Percentiles rank a stretch among this genome's conserved stretches.
Conservation (phyloP, 2,888 invertebrate species). For the Tinea pellionella region DNA sequence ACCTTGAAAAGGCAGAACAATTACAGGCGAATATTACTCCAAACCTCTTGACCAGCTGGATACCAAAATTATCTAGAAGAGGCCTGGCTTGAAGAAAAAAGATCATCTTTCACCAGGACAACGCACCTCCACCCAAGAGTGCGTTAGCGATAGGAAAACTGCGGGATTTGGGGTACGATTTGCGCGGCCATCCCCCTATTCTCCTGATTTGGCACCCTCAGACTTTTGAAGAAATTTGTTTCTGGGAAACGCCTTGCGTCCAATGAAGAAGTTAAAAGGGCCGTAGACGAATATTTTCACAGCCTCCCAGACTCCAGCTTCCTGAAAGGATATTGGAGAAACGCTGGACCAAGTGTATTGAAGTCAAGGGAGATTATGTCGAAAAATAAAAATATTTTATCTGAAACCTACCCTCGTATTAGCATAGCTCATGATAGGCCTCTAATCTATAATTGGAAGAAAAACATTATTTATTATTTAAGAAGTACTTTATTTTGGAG, state of each 20-base stretch:
- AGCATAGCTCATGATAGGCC: too few species aligned
- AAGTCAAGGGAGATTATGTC: slow-evolving; percentile 3
- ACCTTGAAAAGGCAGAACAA: slow-evolving; percentile 13
- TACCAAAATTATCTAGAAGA: slow-evolving; percentile 16
- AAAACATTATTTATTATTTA: too few species aligned
- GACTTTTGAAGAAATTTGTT: slow-evolving; percentile 3
- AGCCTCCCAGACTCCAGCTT: slow-evolving; percentile 2
- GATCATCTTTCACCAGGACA: slow-evolving; percentile 20
- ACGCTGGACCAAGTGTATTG: slow-evolving; percentile 10
- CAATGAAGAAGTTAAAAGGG: slow-evolving; percentile 14
- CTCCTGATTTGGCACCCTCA: background rate
- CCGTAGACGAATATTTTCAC: slow-evolving; percentile 14
- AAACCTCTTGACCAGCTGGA: slow-evolving; percentile 4
- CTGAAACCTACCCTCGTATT: too few species aligned
- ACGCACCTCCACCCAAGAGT: slow-evolving; percentile 17
- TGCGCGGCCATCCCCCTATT: slow-evolving; percentile 10
- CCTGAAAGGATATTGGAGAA: slow-evolving; percentile 11
- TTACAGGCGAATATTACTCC: slow-evolving; percentile 13
- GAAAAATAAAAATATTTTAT: slow-evolving; percentile 2
- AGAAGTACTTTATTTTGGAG: too few species aligned
- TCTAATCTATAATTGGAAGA: too few species aligned
- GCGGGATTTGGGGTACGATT: slow-evolving; percentile 13
- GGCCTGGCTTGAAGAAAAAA: slow-evolving; percentile 20
- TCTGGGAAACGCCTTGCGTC: background rate
- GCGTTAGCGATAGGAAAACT: slow-evolving; percentile 12